phyloP scores from a whole-genome alignment of 2,888 invertebrate species.

The Cloeon dipterum region DNA sequence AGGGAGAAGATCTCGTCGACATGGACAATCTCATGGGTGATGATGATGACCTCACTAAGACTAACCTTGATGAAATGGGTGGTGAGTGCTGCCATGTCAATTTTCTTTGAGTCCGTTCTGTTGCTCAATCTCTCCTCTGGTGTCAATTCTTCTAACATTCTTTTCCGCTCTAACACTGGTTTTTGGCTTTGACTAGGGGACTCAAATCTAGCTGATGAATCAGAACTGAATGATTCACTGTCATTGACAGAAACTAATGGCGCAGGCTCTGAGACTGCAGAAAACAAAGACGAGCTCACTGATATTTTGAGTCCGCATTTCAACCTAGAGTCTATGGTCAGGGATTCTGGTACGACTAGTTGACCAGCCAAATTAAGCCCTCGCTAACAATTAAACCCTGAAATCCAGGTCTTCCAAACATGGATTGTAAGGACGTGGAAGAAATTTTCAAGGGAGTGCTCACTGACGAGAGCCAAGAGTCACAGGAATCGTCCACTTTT shows the following conservation, averaged over 20 bases:
- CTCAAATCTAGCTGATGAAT: conserved; percentile 18
- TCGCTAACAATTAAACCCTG: too few species aligned
- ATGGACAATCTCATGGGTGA: conserved; percentile 27
- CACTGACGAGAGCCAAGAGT: conserved; percentile 55
- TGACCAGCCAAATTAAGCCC: too few species aligned
- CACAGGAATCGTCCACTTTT: conserved; percentile 39
- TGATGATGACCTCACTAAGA: conserved; percentile 24
- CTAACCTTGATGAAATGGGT: conserved; percentile 24
- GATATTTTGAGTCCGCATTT: conserved; percentile 45
- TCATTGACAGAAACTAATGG: conserved; percentile 10
- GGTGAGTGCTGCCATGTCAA: conserved; percentile 15
- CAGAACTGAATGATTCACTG: conserved; percentile 13
- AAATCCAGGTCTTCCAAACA: conserved; percentile 56
- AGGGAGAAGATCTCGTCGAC: conserved; percentile 36
- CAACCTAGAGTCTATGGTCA: conserved; percentile 49
- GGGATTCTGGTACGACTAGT: conserved; percentile 28
- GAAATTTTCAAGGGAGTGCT: conserved; percentile 78
- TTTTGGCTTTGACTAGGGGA: too few species aligned
- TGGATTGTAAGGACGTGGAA: conserved; percentile 78
- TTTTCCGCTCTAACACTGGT: too few species aligned
- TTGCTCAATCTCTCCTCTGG: neutral
- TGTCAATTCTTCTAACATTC: too few species aligned
- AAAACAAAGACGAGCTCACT: conserved; percentile 39
- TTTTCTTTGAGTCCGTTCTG: too few species aligned
- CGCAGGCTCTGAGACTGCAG: conserved; percentile 21